Base-by-base conservation (phyloP, 2,113 vertebrate genomes). In the Lampris incognitus region DNA sequence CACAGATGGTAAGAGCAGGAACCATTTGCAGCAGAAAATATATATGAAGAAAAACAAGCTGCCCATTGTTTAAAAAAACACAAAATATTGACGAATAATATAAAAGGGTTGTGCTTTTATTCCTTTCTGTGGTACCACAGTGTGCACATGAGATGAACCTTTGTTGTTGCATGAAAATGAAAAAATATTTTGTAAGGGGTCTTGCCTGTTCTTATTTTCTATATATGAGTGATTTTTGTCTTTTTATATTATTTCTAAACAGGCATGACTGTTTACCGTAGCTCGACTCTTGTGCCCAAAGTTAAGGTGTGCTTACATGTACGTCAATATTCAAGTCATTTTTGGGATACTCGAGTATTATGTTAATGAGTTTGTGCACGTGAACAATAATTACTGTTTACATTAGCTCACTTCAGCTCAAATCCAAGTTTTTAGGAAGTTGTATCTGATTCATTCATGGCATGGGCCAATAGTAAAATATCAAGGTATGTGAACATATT, bases 1-100 rank as follows among this genome's bases (percentile, higher is more conserved):
- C 80, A 68, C 81, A 89, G 89, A 88, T 77, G 78, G 77, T 10
- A 76, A 73, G 65, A 52, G 58, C 13, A 65, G 57, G 42, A 74
- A 75, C 71, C 69, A 48, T 79, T 84, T 58, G 69, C 59, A 62
- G 62, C 56, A 8, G 49, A 57, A 85, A 84, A 87, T 67, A 79
- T 71, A 85, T 79, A 42, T 72, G 46, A 80, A 70, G 67, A 61
- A 8, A 1, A 55, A 59, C 75, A 69, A 56, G 59, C 61, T 60
- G 57, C 2, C 40, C 10, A 2, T 4, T 50, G 40, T 6, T 39
- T 71, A 74, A 38, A 69, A 76, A 77, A 55, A 9, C 38, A 48
- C 37, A 9, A 48, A 64, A 9, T 49, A 37, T 9, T 36, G 40
- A 67, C 40, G 24, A 13, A 49, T 39, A 36, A 48, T 9, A 44